Base-by-base conservation (phyloP, 1,140 invertebrate genomes). In the Ceratitis capitata region DNA sequence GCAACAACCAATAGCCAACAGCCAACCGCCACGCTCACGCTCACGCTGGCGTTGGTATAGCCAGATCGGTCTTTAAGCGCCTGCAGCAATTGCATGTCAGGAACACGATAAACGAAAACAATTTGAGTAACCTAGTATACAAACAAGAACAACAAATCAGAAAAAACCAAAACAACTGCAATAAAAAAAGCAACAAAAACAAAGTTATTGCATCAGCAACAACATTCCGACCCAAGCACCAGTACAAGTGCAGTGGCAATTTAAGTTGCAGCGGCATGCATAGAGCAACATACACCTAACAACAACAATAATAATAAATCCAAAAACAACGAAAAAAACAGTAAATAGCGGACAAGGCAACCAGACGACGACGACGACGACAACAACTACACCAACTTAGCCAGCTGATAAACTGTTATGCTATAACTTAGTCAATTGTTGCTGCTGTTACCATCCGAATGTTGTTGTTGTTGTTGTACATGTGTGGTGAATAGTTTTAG, bases 41-140 rank as follows among this genome's bases (percentile, higher is more conserved):
- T n/a, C 16, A 64, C 32, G 6, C 61, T 16, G 32, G 9, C 39
- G n/a, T 10, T 3, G n/a, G 10, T 4, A 39, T 14, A 16, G 58
- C 2, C 7, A 51, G n/a, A 12, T 61, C n/a, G n/a, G 49, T 19
- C 49, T 51, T n/a, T 19, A 6, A 53, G 51, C n/a, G 39, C 39
- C 39, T 12, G 39, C 35, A 78, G 69, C 69, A 78, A 45, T 23
- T 78, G 69, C 39, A 45, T 78, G 69, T 78, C 69, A 78, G 39
- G 35, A 78, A 23, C 69, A 78, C n/a, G 16, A 16, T 7, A 69
- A 61, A 32, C 26, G 12, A 12, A 32, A 69, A 69, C 32, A 69
- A 19, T 64, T 35, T 29, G 9, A 32, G 29, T 19, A 26, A 23
- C 42, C 39, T 26, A 78, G 23, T 10, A 49, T 26, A 32, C 2